Evolutionary conservation across 1,140 invertebrate genomes (phyloP).

Genomic region (Meloidogyne hapla): DNA sequence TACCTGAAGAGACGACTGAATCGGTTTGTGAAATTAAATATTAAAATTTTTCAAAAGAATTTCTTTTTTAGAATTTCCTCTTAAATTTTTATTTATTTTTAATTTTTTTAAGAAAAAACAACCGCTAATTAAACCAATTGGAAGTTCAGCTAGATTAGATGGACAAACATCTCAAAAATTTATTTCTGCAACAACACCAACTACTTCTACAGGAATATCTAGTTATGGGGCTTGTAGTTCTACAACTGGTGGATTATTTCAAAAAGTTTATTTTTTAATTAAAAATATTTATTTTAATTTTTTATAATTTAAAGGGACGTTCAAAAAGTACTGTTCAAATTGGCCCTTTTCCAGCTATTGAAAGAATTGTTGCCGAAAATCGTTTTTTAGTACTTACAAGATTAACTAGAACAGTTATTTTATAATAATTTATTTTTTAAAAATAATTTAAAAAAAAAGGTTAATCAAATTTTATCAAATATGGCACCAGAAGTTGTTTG

Average conservation of each 20-base stretch:
- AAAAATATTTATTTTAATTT: not conserved
- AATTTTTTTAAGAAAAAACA: not conserved
- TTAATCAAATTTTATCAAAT: conserved; percentile 42
- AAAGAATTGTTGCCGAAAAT: conserved; percentile 59
- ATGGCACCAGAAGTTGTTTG: conserved; percentile 56
- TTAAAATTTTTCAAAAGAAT: too few species aligned
- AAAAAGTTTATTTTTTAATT: not conserved
- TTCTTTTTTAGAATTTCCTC: too few species aligned
- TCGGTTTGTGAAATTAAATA: not conserved
- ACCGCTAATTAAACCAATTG: not conserved
- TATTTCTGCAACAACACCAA: not conserved
- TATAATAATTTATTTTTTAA: conserved; percentile 18
- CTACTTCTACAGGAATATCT: not conserved
- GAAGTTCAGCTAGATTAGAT: not conserved
- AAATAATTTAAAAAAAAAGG: conserved; percentile 33
- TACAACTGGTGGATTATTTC: not conserved
- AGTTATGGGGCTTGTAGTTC: not conserved
- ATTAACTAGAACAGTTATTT: conserved; percentile 50
- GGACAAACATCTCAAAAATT: not conserved
- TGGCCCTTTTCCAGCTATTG: conserved; percentile 60
- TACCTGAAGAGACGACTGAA: not conserved
- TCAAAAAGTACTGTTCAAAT: conserved; percentile 44
- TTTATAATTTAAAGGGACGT: conserved; percentile 11
- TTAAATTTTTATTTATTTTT: not conserved
- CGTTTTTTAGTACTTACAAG: conserved; percentile 57